Percentiles rank a stretch among this genome's conserved stretches.
Evolutionary conservation across 53 echinoderm and acorn worm species (phyloP).

Genomic region (Holothuria scabra): DNA sequence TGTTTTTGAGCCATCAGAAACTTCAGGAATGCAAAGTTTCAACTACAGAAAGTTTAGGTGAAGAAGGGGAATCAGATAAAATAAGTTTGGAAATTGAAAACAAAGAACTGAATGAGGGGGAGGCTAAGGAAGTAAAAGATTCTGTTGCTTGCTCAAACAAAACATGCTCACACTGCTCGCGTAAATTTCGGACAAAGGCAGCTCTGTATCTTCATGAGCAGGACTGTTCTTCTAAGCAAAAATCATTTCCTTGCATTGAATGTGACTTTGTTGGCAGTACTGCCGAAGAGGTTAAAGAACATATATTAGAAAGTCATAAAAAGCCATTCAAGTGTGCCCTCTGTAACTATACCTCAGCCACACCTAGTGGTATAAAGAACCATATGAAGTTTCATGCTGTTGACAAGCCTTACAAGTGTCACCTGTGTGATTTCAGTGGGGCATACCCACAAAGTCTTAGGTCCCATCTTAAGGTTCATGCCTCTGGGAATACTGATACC

Average conservation of each 20-base stretch:
- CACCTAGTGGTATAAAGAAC: constrained; percentile 92
- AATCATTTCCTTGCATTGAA: constrained; percentile 64
- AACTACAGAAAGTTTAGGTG: neutral
- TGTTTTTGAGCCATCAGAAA: neutral
- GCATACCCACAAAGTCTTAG: constrained; percentile 97
- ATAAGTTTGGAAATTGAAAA: too few relatives aligned
- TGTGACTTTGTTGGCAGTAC: constrained; percentile 69
- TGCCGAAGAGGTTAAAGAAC: constrained; percentile 60
- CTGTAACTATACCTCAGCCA: constrained; percentile 81
- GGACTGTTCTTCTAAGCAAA: constrained; percentile 29
- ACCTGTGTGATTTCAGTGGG: constrained; percentile 83
- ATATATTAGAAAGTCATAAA: constrained; percentile 55
- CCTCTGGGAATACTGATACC: constrained; percentile 14
- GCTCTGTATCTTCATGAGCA: constrained; percentile 41
- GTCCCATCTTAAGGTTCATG: constrained; percentile 88
- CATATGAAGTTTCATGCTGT: constrained; percentile 97
- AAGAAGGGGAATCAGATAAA: neutral
- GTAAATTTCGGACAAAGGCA: constrained; percentile 46
- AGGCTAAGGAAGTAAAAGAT: neutral
- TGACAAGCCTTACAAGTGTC: constrained; percentile 94
- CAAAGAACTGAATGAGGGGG: too few relatives aligned
- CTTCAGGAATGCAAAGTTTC: neutral
- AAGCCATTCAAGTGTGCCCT: constrained; percentile 81
- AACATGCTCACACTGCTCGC: constrained; percentile 9
- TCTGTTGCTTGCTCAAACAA: neutral